A percentile compares a stretch with the other conserved stretches of the same genome.
Evolutionary conservation across 2,113 vertebrate species (phyloP).

Genomic region (Petrocephalus zakoni): DNA sequence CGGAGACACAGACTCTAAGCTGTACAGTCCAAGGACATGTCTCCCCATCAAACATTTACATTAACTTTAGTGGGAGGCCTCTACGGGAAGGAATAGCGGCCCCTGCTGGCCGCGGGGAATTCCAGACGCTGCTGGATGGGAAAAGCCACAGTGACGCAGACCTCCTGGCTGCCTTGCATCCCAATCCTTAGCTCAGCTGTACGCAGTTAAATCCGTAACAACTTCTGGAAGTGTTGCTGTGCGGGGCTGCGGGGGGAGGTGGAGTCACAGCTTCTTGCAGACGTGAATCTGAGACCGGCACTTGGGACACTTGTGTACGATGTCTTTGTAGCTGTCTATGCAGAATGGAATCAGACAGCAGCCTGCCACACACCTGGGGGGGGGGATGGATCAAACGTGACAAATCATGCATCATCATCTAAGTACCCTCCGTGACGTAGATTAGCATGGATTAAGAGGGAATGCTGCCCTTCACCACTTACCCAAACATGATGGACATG

Average conservation of each 20-base stretch:
- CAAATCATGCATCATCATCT: background rate
- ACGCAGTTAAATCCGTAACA: background rate
- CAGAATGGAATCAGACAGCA: slow-evolving; percentile 64
- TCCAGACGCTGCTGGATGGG: background rate
- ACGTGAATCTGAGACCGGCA: slow-evolving; percentile 46
- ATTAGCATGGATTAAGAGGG: background rate
- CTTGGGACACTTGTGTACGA: slow-evolving; percentile 52
- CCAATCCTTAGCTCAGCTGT: background rate
- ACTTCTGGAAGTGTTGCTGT: background rate
- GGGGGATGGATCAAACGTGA: background rate
- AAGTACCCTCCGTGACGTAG: background rate
- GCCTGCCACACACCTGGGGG: slow-evolving; percentile 51
- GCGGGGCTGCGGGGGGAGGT: too few relatives aligned
- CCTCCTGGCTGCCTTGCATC: background rate
- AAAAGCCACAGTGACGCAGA: background rate
- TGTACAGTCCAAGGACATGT: too few relatives aligned
- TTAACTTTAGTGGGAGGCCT: background rate
- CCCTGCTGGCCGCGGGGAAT: background rate
- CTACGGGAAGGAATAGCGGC: background rate
- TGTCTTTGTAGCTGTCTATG: slow-evolving; percentile 40
- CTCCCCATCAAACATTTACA: background rate
- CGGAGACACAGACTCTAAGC: too few relatives aligned
- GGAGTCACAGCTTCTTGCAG: slow-evolving; percentile 45
- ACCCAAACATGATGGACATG: slow-evolving; percentile 42
- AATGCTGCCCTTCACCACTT: background rate